Base-by-base conservation (phyloP, 2,888 invertebrate genomes). In the Aelia acuminata region DNA sequence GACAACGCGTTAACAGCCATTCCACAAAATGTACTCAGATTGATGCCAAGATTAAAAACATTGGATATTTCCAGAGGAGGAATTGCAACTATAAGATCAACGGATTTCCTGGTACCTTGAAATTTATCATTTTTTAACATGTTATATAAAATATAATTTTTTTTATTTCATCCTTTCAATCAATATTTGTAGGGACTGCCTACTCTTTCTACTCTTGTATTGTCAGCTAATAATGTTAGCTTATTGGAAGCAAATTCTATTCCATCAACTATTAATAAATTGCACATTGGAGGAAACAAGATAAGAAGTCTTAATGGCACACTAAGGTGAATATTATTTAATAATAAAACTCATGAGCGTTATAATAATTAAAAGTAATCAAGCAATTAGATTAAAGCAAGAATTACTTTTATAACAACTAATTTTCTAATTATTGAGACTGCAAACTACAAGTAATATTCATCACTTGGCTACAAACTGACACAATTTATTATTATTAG, bases 41-140 rank as follows among this genome's bases (percentile, higher is more conserved):
- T 96, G 91, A 94, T 97, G 92, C 96, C 96, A 1, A 94, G 95
- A 90, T 94, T 98, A 89, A 95, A 95, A 91, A 96, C 96, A 1
- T 93, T 98, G 89, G 97, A 97, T 92, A 93, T 98, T 89, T 96
- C 96, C 90, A 94, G 97, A 90, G 96, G 97, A 91, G 95, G 94
- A 90, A 95, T 98, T 90, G 94, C 94, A 89, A 94, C 95, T 87
- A 94, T 98, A 87, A 94, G 94, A 48, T 94, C 95, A 90, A 94
- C 95, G 87, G 96, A 96, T 91, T 95, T 98, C 90, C 94, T 94
- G 93, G 96, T 96, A 80, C 3, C n/a, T 43, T n/a, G 93, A 93
- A 93, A 90, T 87, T 84, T 87, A 87, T 88, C 88, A 3, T 35
- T 75, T 26, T 85, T 88, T 88, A 22, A 26, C 31, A 43, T 20